Evolutionary conservation across 2,888 invertebrate species (phyloP).

Genomic region (Lymantria dispar): DNA sequence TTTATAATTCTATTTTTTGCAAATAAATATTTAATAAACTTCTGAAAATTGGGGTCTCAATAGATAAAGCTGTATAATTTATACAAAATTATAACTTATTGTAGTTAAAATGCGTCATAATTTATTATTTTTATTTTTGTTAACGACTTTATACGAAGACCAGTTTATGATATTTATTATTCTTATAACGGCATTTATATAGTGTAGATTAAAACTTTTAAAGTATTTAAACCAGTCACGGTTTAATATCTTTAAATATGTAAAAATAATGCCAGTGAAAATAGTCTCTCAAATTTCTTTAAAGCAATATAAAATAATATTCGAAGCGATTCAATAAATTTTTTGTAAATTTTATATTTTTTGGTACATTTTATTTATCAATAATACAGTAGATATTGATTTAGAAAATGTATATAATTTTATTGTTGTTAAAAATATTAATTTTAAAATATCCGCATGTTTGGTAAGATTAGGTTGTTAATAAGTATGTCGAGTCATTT

Average conservation of each 20-base stretch:
- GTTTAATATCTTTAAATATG: background rate
- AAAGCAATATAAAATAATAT: too few relatives aligned
- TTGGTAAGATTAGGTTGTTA: background rate
- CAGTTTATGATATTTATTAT: constrained; percentile 7
- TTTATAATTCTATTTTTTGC: constrained; percentile 5
- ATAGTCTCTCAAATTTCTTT: too few relatives aligned
- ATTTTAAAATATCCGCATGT: constrained; percentile 27
- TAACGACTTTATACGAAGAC: constrained; percentile 8
- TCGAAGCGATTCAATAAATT: too few relatives aligned
- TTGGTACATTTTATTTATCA: constrained; percentile 34
- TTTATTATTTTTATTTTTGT: constrained; percentile 7
- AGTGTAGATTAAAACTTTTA: constrained; percentile 3
- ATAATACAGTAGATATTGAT: constrained; percentile 44
- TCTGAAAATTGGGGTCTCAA: background rate
- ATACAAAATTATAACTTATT: constrained; percentile 37
- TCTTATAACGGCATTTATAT: constrained; percentile 11
- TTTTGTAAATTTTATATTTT: too few relatives aligned
- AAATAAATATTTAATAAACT: constrained; percentile 7
- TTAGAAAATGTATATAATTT: constrained; percentile 29
- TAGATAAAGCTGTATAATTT: constrained; percentile 36
- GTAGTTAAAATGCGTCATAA: constrained; percentile 4
- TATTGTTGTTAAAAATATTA: constrained; percentile 3
- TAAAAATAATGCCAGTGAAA: background rate
- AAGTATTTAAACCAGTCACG: background rate
- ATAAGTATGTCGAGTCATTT: constrained; percentile 1